Base-by-base conservation (phyloP, 2,113 vertebrate genomes). In the Diadophis punctatus region DNA sequence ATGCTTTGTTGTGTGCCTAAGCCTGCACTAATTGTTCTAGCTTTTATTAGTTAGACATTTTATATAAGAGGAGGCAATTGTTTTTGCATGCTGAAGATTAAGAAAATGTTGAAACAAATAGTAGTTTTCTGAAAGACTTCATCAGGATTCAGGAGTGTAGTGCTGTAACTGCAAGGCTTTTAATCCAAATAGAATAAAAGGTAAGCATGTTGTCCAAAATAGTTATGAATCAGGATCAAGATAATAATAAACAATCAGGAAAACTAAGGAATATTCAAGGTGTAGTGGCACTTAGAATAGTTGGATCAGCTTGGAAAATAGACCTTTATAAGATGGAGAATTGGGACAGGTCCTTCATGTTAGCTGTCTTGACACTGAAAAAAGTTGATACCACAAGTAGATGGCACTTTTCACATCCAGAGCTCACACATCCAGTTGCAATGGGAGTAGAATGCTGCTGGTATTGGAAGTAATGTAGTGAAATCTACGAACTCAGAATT, bases 1-100 rank as follows among this genome's bases (percentile, higher is more conserved):
- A n/a, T 86, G 18, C 6, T 23, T 46, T 8, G 27, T 48, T 86
- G 58, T 12, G 34, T 46, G 46, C 56, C 68, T 87, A 27, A 39
- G 0, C 3, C 88, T 52, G 89, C 30, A 88, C 49, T 0, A 0
- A 92, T 49, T 43, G 14, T 48, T 88, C 60, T 30, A 53, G 7
- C 3, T 2, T 0, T 0, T 90, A 55, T 25, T 5, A 0, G 0
- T 7, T 39, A 51, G 34, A 10, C 34, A 8, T 52, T 34, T 52
- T 34, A 87, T 80, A 60, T 43, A 90, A 27, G 11, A 55, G 46
- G 20, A 25, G 18, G 30, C 43, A 60, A 20, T 43, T 56, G 4
- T 56, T 56, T 49, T 86, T 48, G 25, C 10, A 49, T 27, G 46
- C 46, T 49, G 85, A 30, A 80, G 8, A 43, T 80, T 80, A 43